A percentile compares a stretch with the other conserved stretches of the same genome.
These are phyloP conservation scores for Pseudococcus viburni DNA, from an alignment of 2,888 invertebrate species.

Conservation along the genomic window DNA sequence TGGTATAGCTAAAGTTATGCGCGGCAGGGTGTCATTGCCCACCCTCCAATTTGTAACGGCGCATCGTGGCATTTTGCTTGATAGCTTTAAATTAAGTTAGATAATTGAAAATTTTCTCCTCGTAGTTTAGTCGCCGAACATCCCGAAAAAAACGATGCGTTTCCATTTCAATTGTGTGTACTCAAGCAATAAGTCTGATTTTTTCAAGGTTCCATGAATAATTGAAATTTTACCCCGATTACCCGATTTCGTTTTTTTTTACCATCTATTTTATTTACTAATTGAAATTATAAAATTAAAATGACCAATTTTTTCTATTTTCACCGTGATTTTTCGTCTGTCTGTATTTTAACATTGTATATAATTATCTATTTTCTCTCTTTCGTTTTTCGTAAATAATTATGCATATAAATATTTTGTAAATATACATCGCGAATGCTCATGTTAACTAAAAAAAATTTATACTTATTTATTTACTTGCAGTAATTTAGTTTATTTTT, in stretches of 20 bases:
- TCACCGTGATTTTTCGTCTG: conserved; percentile 35
- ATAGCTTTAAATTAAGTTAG: conserved; percentile 54
- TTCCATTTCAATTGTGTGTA: neutral
- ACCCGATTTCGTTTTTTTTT: neutral
- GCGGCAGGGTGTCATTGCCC: conserved; percentile 63
- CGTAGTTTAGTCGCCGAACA: conserved; percentile 16
- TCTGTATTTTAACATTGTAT: conserved; percentile 28
- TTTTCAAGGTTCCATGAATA: neutral
- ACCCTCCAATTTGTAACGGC: conserved; percentile 52
- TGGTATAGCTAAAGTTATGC: conserved; percentile 66
- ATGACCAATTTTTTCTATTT: conserved; percentile 54
- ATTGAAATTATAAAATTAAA: conserved; percentile 29
- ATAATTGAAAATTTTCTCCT: conserved; percentile 18
- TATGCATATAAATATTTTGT: conserved; percentile 8
- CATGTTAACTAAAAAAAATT: conserved; percentile 54
- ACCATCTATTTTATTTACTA: neutral
- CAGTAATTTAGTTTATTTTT: conserved; percentile 55
- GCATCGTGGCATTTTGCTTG: conserved; percentile 51
- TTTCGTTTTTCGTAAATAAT: conserved; percentile 5
- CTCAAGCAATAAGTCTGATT: conserved; percentile 56
- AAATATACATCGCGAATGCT: conserved; percentile 55
- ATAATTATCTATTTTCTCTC: conserved; percentile 29
- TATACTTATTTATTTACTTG: neutral
- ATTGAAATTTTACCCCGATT: conserved; percentile 36
- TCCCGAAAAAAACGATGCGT: conserved; percentile 15